A percentile compares a stretch with the other conserved stretches of the same genome.
Evolutionary conservation across 2,113 vertebrate species (phyloP).

Genomic region (Neomonachus schauinslandi): DNA sequence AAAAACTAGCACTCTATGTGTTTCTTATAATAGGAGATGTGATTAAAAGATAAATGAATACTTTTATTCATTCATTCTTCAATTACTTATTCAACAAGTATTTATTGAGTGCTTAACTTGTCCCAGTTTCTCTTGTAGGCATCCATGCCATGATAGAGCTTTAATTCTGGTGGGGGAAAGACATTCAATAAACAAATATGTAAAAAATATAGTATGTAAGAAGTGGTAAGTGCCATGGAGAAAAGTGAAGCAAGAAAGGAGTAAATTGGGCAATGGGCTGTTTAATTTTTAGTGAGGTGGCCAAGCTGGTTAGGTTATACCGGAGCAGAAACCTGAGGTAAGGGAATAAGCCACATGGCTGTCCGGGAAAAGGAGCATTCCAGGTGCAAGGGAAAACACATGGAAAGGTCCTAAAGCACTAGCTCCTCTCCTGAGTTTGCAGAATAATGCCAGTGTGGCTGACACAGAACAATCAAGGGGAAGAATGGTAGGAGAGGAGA

Average conservation of each 20-base stretch:
- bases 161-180: background rate
- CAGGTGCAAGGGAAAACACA: background rate
- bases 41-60: background rate
- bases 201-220: background rate
- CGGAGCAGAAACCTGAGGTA: background rate
- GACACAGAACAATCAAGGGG: background rate
- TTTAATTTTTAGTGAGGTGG: background rate
- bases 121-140: background rate
- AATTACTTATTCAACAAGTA: background rate
- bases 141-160: background rate
- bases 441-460: background rate
- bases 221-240: background rate
- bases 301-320: background rate
- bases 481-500: background rate
- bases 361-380: background rate
- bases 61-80: background rate
- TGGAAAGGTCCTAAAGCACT: background rate
- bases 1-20: background rate
- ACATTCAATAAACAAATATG: background rate
- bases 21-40: background rate
- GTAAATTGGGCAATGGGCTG: background rate
- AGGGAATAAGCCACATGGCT: background rate
- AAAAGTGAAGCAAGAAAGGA: background rate
- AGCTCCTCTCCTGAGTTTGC: background rate
- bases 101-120: background rate